Evolutionary conservation across 1,140 invertebrate genomes (phyloP).

Genomic region (Halyomorpha halys): DNA sequence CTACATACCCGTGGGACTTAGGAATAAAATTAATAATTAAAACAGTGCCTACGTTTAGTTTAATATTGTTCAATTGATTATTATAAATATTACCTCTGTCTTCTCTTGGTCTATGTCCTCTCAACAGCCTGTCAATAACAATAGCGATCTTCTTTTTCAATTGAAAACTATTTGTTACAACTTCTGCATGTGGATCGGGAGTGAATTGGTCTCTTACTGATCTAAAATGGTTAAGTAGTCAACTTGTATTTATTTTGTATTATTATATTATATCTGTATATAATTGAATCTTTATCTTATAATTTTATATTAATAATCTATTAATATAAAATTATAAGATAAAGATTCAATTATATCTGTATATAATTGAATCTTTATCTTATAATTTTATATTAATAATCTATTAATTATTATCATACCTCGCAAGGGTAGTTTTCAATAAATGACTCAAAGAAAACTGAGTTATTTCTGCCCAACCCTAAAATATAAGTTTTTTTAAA

Average conservation of each 20-base stretch:
- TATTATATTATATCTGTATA: too few species aligned
- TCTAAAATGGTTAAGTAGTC: background rate
- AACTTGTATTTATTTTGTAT: too few species aligned
- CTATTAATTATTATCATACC: slow-evolving; percentile 29
- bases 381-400: background rate
- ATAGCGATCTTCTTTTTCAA: slow-evolving; percentile 48
- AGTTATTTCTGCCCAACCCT: slow-evolving; percentile 51
- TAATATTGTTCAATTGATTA: too few species aligned
- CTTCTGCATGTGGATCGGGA: background rate
- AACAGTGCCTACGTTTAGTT: too few species aligned
- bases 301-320: background rate
- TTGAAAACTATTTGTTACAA: slow-evolving; percentile 41
- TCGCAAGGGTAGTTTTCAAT: slow-evolving; percentile 41
- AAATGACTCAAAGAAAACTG: slow-evolving; percentile 44
- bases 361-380: background rate
- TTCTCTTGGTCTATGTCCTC: slow-evolving; percentile 24
- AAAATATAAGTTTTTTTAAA: slow-evolving; percentile 29
- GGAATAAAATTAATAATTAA: too few species aligned
- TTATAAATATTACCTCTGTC: slow-evolving; percentile 14
- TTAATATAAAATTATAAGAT: background rate
- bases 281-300: too few species aligned
- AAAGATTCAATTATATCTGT: too few species aligned
- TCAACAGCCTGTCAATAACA: slow-evolving; percentile 41
- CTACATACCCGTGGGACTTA: too few species aligned
- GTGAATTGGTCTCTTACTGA: slow-evolving; percentile 2